Base-by-base conservation (phyloP, 2,888 invertebrate species). In the Notodonta ziczac region DNA sequence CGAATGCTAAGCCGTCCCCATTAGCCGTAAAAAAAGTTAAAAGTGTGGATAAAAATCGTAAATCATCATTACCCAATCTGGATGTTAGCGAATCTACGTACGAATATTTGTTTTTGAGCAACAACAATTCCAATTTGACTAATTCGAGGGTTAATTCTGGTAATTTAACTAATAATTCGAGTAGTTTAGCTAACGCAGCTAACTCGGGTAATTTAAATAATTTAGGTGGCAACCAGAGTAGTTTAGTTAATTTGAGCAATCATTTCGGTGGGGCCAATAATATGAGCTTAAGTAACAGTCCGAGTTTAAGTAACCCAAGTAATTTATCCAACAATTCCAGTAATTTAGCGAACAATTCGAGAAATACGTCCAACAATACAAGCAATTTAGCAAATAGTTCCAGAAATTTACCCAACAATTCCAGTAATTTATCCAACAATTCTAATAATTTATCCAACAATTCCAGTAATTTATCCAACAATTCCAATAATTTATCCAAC, bases 1-100 rank as follows among this genome's bases (percentile, higher is more conserved):
- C 90, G 0, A 84, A 80, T 24, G 24, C 62, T 0, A 76, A 75
- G 7, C 77, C 84, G 0, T 88, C 87, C 0, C 90, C 89, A 0
- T 50, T 87, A 0, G 78, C 88, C 0, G 65, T 90, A 0, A 82
- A 81, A 35, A 85, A 84, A 46, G 53, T 91, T 0, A 85, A 80
- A 66, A 81, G 58, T 59, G 39, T 76, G 0, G 89, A 91, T 1
- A 89, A 86, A 74, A 66, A 75, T 0, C 80, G 93, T 0, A 93
- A 93, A 48, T 88, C 91, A 0, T 91, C 91, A 0, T 52, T 93
- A 2, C 92, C 93, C 0, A 93, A 93, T 66, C 72, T 93, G 55
- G 91, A 92, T 60, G 66, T 78, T 5, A 65, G 76, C 0, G 89
- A 90, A n/a, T 83, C 88, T 0, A 78, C 87, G 0, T 93, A 93